Evolutionary conservation across 2,113 vertebrate species (phyloP).

Genomic region (Pteruthius melanotis): DNA sequence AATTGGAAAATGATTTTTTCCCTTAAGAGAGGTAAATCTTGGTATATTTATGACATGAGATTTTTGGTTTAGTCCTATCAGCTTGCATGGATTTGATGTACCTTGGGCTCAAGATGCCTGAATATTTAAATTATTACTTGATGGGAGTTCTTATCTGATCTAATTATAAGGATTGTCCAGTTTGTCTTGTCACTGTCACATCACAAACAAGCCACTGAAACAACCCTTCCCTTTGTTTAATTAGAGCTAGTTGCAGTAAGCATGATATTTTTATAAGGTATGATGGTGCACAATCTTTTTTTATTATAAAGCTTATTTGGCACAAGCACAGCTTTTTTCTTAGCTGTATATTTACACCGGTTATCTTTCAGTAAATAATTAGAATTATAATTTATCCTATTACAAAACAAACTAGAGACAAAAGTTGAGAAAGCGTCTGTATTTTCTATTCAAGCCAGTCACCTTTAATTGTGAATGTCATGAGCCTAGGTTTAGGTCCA

Average conservation of each 20-base stretch:
- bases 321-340: not conserved
- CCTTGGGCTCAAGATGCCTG: not conserved
- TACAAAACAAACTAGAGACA: not conserved
- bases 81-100: not conserved
- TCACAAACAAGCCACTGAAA: accelerated
- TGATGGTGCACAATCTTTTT: not conserved
- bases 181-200: not conserved
- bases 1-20: not conserved
- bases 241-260: not conserved
- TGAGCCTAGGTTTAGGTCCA: not conserved
- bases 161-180: not conserved
- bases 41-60: not conserved
- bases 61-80: not conserved
- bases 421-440: not conserved
- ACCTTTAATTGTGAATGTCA: not conserved
- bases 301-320: not conserved
- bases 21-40: not conserved
- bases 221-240: not conserved
- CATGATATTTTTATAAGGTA: accelerated
- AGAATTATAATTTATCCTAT: not conserved
- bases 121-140: not conserved
- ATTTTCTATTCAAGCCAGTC: not conserved
- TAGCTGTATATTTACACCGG: not conserved
- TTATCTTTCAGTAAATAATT: not conserved
- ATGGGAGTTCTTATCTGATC: not conserved